Evolutionary conservation across 2,797 vertebrate genomes (phyloP).

Genomic region (Pseudochirops corinnae): DNA sequence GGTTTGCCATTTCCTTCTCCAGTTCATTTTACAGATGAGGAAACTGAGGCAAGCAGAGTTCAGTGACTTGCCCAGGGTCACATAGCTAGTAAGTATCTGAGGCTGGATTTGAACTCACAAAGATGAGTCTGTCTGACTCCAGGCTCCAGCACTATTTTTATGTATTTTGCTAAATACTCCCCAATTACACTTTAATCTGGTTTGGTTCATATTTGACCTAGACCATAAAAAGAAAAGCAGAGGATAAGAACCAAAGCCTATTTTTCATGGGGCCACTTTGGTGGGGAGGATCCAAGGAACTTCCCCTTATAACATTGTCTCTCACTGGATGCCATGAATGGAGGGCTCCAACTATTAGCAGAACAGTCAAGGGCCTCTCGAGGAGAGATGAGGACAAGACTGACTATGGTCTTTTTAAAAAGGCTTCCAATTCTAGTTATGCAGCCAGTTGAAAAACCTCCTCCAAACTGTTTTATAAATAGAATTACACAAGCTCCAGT

Average conservation of each 20-base stretch:
- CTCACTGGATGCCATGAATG: neutral
- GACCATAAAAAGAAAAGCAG: no score
- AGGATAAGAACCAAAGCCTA: neutral
- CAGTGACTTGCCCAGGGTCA: neutral
- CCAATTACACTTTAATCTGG: neutral
- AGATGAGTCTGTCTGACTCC: neutral
- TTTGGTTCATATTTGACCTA: neutral
- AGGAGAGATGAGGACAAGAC: neutral
- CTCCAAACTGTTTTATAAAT: no score
- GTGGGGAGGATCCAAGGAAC: neutral
- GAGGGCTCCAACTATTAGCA: neutral
- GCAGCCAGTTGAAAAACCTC: no score
- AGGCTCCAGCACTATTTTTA: neutral
- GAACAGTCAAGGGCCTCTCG: neutral
- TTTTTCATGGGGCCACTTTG: neutral
- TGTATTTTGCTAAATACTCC: neutral
- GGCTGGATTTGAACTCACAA: neutral
- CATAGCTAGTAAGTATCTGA: neutral
- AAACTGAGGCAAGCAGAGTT: neutral
- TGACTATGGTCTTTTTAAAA: neutral
- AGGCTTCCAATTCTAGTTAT: no score
- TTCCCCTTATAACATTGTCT: neutral
- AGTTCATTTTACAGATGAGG: neutral
- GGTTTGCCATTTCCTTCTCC: neutral
- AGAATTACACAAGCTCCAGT: neutral